Percentiles rank a stretch among this genome's conserved stretches.
Evolutionary conservation across 1,140 invertebrate species (phyloP).

Genomic region (Anoplolepis gracilipes): DNA sequence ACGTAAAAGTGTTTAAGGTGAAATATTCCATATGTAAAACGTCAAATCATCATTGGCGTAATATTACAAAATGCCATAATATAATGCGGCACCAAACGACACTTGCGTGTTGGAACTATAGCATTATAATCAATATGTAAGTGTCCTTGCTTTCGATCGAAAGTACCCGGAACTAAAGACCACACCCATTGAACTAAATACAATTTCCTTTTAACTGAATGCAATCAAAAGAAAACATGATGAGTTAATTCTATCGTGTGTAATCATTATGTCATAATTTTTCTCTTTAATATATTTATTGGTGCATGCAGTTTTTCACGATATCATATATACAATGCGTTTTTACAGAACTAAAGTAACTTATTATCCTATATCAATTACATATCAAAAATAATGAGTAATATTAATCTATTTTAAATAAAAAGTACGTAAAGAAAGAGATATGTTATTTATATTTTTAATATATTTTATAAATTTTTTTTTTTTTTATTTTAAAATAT

Average conservation of each 20-base stretch:
- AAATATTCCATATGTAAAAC: not conserved
- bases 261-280: not conserved
- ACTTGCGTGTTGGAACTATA: not conserved
- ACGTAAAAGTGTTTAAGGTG: not conserved
- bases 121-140: constrained; percentile 52
- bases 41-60: not conserved
- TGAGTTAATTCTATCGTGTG: not conserved
- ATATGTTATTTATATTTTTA: not conserved
- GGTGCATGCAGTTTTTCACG: no score
- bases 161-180: constrained; percentile 52
- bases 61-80: constrained; percentile 4
- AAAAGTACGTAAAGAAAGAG: not conserved
- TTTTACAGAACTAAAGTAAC: not conserved
- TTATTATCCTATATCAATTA: not conserved
- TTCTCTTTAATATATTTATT: constrained; percentile 1
- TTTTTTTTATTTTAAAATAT: not conserved
- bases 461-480: not conserved
- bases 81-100: not conserved
- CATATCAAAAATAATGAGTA: no score
- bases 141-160: constrained; percentile 59
- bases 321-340: no score
- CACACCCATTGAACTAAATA: constrained; percentile 38
- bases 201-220: not conserved
- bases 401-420: not conserved
- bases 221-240: not conserved